Evolutionary conservation across 2,888 invertebrate species (phyloP).

Genomic region (Augiades crinisus): DNA sequence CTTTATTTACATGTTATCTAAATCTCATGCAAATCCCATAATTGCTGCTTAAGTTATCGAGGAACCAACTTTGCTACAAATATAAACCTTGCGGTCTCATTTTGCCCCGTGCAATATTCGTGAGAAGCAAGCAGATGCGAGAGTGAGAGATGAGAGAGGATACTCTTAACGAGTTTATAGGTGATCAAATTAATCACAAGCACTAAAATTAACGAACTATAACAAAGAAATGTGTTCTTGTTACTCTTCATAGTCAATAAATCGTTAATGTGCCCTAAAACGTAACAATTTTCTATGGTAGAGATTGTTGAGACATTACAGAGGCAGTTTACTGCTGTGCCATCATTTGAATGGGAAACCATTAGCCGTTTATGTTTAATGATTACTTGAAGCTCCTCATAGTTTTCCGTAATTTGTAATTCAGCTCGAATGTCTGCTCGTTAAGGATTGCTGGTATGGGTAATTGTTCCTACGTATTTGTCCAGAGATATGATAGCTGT

Average conservation of each 20-base stretch:
- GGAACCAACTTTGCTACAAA: too few species aligned
- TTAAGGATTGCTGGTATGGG: slow-evolving; percentile 54
- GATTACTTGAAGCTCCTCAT: slow-evolving; percentile 73
- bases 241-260: slow-evolving; percentile 68
- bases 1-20: too few species aligned
- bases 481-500: too few species aligned
- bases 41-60: too few species aligned
- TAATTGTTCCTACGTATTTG: slow-evolving; percentile 54
- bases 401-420: slow-evolving; percentile 69
- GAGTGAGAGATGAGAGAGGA: too few species aligned
- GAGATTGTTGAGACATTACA: slow-evolving; percentile 75
- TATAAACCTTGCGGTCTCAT: too few species aligned
- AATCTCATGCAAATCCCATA: too few species aligned
- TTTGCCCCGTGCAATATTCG: too few species aligned
- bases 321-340: slow-evolving; percentile 69
- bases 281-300: slow-evolving; percentile 62
- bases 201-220: slow-evolving; percentile 47
- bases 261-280: slow-evolving; percentile 72
- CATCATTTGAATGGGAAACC: slow-evolving; percentile 73
- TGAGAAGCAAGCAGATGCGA: slow-evolving; percentile 6
- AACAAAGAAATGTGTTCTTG: slow-evolving; percentile 65
- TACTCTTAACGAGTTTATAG: slow-evolving; percentile 5
- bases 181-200: slow-evolving; percentile 41
- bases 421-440: slow-evolving; percentile 54
- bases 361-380: slow-evolving; percentile 77